Evolutionary conservation across 2,888 invertebrate genomes (phyloP), one percentile per base, ranked within the genome.

Genomic region (Oligia fasciuncula): DNA sequence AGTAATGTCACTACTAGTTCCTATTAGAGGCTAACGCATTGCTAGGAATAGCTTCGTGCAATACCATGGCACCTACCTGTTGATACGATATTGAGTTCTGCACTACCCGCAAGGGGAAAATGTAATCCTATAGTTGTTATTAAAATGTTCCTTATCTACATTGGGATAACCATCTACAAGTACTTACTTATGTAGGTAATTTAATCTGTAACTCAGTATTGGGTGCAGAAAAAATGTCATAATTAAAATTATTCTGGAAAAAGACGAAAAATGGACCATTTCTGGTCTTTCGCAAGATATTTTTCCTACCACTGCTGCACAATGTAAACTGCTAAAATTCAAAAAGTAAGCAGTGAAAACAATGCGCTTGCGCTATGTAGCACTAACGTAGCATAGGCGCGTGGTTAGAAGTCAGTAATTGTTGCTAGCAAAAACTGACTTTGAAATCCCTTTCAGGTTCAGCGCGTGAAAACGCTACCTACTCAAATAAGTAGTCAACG

Each of bases 21-120:
- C 68, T 68, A n/a, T 68, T 35, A 19, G 35, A 40, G 9, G 65
- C 51, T 14, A 43, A n/a, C 4, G 9, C 40, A 72, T n/a, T 46
- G 51, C 57, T 71, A 14, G 51, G 29, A 62, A 65, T 74, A 60
- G 17, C 11, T 63, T 65, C 17, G 13, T 68, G 49, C 49, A 49
- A 71, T 76, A 63, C 73, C 57, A 82, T 67, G 63, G 51, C 62
- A 68, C 57, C 85, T 85, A 85, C 79, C 85, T 85, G 85, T 85
- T 85, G 85, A 82, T 78, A n/a, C 69, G 23, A 43, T 17, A 73
- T 73, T 23, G 54, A 81, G 8, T 70, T 23, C 70, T 73, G 40
- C 19, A 35, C 19, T 57, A 62, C 68, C 40, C 46, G 49, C 2
- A 29, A 66, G n/a, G 35, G n/a, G 17, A 43, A 46, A 43, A 6